These are phyloP conservation scores for Abscondita cerata DNA, from an alignment of 2,888 invertebrate genomes.

Conservation along the genomic window DNA sequence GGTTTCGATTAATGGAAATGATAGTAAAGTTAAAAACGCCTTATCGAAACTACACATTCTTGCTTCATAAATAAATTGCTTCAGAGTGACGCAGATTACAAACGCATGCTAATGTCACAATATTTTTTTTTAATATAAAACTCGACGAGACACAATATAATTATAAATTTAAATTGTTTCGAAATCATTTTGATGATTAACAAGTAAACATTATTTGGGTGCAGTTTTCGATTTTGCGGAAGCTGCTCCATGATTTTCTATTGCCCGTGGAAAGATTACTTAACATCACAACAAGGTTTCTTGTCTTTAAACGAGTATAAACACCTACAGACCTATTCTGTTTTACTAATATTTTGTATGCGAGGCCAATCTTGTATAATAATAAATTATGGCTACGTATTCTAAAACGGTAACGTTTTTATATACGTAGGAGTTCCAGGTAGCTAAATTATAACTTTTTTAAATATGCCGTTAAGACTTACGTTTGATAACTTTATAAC, in stretches of 20 bases:
- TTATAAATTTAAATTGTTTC: too few relatives aligned
- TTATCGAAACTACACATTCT: too few relatives aligned
- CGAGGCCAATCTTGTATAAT: constrained; percentile 13
- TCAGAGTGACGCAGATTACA: too few relatives aligned
- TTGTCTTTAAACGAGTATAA: constrained; percentile 34
- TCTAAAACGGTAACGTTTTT: constrained; percentile 2
- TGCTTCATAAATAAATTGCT: too few relatives aligned
- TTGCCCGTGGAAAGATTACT: constrained; percentile 39
- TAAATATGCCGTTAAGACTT: constrained; percentile 9
- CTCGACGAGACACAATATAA: too few relatives aligned
- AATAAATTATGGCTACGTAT: constrained; percentile 23
- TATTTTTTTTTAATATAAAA: too few relatives aligned
- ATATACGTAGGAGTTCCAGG: constrained; percentile 22
- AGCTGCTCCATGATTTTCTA: constrained; percentile 38
- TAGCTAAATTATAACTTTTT: constrained; percentile 15
- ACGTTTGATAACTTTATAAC: constrained; percentile 18
- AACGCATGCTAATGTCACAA: too few relatives aligned
- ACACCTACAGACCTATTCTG: constrained; percentile 32
- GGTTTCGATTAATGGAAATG: too few relatives aligned
- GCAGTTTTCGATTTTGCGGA: constrained; percentile 30
- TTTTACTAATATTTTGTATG: constrained; percentile 26
- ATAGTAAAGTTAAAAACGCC: too few relatives aligned
- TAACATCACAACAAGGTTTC: constrained; percentile 32
- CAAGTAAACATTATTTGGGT: constrained; percentile 5
- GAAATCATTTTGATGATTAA: too few relatives aligned